Evolutionary conservation across 2,888 invertebrate species (phyloP).

Genomic region (Acronicta leporina): DNA sequence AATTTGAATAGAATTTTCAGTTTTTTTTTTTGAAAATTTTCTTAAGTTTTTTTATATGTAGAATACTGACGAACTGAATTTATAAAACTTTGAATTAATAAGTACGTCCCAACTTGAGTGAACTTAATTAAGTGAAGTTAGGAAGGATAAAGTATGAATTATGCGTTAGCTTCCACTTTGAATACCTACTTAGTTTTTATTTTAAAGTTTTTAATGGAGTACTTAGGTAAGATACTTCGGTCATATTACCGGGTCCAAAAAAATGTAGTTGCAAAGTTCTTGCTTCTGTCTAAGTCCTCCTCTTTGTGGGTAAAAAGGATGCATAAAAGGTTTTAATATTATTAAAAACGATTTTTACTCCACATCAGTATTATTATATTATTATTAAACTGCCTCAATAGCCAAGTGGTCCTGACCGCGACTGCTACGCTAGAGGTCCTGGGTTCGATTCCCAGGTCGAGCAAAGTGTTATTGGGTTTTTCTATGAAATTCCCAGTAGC

Average conservation of each 20-base stretch:
- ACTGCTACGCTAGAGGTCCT: too few species aligned
- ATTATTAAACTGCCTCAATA: too few species aligned
- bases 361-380: too few species aligned
- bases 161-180: slow-evolving; percentile 5
- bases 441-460: too few species aligned
- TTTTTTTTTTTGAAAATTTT: background rate
- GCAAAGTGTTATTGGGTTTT: too few species aligned
- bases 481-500: too few species aligned
- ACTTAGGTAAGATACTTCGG: slow-evolving; percentile 6
- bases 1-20: background rate
- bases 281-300: background rate
- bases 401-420: too few species aligned
- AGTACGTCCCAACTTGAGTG: slow-evolving; percentile 4
- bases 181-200: slow-evolving; percentile 12
- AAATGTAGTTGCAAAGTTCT: background rate
- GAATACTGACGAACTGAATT: background rate
- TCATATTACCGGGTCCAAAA: background rate
- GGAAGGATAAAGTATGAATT: slow-evolving; percentile 19
- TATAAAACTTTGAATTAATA: slow-evolving; percentile 7
- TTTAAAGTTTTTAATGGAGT: slow-evolving; percentile 31
- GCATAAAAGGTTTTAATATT: too few species aligned
- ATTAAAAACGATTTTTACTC: too few species aligned
- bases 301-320: too few species aligned
- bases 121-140: slow-evolving; percentile 25
- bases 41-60: background rate